Base-by-base conservation (phyloP, 2,888 invertebrate genomes). In the Ornithoptera priamus region DNA sequence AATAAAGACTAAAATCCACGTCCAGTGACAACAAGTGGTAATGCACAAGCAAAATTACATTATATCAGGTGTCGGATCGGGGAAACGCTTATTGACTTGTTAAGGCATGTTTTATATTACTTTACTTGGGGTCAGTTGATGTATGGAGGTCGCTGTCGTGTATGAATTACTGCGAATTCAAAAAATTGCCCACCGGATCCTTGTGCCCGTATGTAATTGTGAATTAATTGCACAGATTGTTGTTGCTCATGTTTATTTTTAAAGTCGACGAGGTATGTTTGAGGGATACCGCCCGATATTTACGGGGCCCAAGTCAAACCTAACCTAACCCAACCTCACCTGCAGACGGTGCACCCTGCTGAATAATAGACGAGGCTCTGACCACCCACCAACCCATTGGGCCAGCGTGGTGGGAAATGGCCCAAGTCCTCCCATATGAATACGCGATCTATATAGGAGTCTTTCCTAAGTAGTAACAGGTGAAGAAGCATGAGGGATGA, bases 31-130 rank as follows among this genome's bases (percentile, higher is more conserved):
- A 57, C 67, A 59, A 68, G 63, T 68, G 39, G 60, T 64, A 69
- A 59, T 18, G 63, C n/a, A 30, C 2, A 30, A 39, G 50, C 46
- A 60, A 61, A 60, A 50, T 50, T 61, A 58, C 58, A 58, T 64
- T 61, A 56, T 61, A 61, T 53, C 69, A 65, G 65, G 65, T 65
- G 69, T 65, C 69, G 59, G 30, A 60, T 60, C 42, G 69, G 56
- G 69, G 65, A 69, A 69, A 69, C 60, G 42, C 24, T 69, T 69
- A 69, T 69, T 69, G 69, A 69, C 69, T 65, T 69, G 69, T 69
- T 65, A 61, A 65, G 65, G 60, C 36, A 61, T 61, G 56, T 65
- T 69, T 64, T 60, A 63, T 62, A 61, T 63, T 68, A 61, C 61
- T 22, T 42, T 56, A 62, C 53, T 56, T 60, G 59, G 68, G 69